A percentile compares a stretch with the other conserved stretches of the same genome.
Evolutionary conservation across 2,113 vertebrate species (phyloP).

Genomic region (Donacobius atricapilla): DNA sequence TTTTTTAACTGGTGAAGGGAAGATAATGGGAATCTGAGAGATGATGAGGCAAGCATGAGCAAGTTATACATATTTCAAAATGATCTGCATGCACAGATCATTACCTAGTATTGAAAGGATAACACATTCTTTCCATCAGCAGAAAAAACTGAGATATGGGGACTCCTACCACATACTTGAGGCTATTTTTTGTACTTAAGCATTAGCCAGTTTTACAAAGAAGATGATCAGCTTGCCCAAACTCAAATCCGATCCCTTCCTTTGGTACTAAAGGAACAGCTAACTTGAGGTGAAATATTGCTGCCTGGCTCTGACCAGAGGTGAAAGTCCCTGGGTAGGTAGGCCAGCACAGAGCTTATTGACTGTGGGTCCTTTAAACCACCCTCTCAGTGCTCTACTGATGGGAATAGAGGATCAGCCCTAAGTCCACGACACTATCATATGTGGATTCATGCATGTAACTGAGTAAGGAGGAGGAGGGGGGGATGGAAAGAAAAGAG

Average conservation of each 20-base stretch:
- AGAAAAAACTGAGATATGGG: rapidly evolving
- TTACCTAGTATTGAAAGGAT: background rate
- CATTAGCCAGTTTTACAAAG: background rate
- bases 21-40: background rate
- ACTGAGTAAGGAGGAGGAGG: background rate
- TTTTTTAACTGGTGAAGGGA: background rate
- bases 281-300: background rate
- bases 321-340: background rate
- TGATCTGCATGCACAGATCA: background rate
- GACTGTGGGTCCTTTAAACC: background rate
- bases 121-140: background rate
- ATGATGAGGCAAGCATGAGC: background rate
- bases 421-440: background rate
- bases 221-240: background rate
- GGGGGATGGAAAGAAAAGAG: background rate
- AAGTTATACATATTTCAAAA: background rate
- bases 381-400: background rate
- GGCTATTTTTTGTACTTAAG: background rate
- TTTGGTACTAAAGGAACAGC: background rate
- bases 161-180: background rate
- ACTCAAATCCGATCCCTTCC: background rate
- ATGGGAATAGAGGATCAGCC: background rate
- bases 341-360: background rate
- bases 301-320: background rate
- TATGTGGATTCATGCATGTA: background rate